Evolutionary conservation across 2,797 vertebrate genomes (phyloP).

Genomic region (Loris lydekkerianus): DNA sequence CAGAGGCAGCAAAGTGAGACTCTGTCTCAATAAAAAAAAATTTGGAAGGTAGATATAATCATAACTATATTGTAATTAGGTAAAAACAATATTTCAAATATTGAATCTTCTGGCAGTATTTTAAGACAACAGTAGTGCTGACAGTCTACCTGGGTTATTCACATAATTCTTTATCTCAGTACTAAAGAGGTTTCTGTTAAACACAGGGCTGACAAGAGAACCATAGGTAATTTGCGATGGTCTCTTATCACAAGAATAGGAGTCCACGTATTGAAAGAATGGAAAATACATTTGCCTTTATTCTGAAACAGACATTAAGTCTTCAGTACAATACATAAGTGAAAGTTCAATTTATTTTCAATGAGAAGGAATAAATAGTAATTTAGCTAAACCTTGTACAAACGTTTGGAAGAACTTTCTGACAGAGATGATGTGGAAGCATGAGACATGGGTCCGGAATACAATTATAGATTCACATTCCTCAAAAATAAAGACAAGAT

Average conservation of each 20-base stretch:
- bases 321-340: neutral
- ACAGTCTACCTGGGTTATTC: neutral
- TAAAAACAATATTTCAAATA: neutral
- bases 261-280: neutral
- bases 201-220: neutral
- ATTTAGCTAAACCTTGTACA: neutral
- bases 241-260: neutral
- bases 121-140: neutral
- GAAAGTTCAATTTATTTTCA: conserved; percentile 34
- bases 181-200: neutral
- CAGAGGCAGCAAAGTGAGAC: too few relatives aligned
- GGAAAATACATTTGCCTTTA: neutral
- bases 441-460: conserved; percentile 28
- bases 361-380: neutral
- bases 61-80: neutral
- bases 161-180: neutral
- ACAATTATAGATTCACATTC: conserved; percentile 59
- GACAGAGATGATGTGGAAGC: neutral
- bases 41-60: conserved; percentile 1
- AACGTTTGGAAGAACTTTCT: neutral
- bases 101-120: neutral
- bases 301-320: neutral
- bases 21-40: neutral
- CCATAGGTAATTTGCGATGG: neutral
- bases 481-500: conserved; percentile 68